Conservation (phyloP, 1,140 invertebrate genomes). For the Caenorhabditis remanei region DNA sequence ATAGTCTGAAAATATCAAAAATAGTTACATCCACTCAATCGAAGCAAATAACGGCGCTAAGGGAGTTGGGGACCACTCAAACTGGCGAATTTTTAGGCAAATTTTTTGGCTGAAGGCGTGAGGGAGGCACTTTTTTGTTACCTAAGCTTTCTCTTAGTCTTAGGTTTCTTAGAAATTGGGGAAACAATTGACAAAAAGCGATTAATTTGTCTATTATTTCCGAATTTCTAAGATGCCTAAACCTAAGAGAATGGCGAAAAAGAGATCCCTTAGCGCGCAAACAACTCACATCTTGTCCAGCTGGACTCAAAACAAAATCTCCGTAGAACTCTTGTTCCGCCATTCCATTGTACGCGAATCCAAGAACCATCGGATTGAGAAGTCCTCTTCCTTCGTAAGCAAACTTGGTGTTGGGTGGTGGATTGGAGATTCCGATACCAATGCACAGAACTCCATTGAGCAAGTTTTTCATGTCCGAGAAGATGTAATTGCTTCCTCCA, state of each 20-base stretch:
- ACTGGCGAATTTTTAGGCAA: too few relatives aligned
- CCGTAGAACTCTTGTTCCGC: slow-evolving; percentile 60
- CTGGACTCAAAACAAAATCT: slow-evolving; percentile 57
- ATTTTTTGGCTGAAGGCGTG: too few relatives aligned
- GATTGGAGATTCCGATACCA: slow-evolving; percentile 57
- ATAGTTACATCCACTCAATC: background rate
- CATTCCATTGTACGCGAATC: slow-evolving; percentile 32
- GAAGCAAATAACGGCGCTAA: too few relatives aligned
- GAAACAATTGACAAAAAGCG: too few relatives aligned
- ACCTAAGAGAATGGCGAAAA: too few relatives aligned
- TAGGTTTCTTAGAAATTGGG: too few relatives aligned
- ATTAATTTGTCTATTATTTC: too few relatives aligned
- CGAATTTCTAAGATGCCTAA: too few relatives aligned
- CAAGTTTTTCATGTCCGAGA: background rate
- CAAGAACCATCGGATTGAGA: background rate
- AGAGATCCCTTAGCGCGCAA: too few relatives aligned
- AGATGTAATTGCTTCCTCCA: background rate
- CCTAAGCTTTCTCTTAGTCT: too few relatives aligned
- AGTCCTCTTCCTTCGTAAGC: background rate
- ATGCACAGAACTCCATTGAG: background rate
- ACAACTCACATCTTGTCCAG: slow-evolving; percentile 51
- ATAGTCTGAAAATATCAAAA: slow-evolving; percentile 8
- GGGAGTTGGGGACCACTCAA: too few relatives aligned
- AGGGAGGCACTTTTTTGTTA: too few relatives aligned
- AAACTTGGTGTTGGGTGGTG: slow-evolving; percentile 1